phyloP scores from a whole-genome alignment of 2,888 invertebrate genomes.

The Phaonia tiefii region DNA sequence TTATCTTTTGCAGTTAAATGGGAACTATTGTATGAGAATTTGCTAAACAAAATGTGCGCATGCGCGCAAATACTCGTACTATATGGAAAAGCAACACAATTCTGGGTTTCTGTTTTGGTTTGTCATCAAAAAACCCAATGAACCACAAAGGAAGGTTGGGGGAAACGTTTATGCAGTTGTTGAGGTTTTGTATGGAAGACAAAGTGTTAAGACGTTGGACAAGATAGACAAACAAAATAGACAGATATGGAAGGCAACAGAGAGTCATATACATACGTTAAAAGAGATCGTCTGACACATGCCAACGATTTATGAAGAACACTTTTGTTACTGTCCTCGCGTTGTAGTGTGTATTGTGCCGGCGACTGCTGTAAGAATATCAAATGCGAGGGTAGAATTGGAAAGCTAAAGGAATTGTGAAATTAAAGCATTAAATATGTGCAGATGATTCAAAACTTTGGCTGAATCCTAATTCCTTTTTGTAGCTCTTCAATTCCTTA shows the following conservation, averaged over 20 bases:
- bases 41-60: conserved; percentile 18
- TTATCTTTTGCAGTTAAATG: conserved; percentile 59
- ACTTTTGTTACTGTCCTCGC: conserved; percentile 37
- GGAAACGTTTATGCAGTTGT: conserved; percentile 26
- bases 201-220: conserved; percentile 65
- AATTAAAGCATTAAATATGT: too few species aligned
- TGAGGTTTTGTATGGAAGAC: conserved; percentile 44
- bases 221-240: conserved; percentile 65
- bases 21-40: not conserved
- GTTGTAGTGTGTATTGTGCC: not conserved
- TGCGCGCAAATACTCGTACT: conserved; percentile 50
- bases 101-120: conserved; percentile 13
- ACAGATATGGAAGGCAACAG: conserved; percentile 65
- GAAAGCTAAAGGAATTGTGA: too few species aligned
- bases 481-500: too few species aligned
- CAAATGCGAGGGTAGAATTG: too few species aligned
- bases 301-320: conserved; percentile 65
- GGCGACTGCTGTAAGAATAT: too few species aligned
- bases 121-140: conserved; percentile 60
- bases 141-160: conserved; percentile 51
- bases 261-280: conserved; percentile 67
- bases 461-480: too few species aligned
- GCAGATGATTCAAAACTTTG: too few species aligned
- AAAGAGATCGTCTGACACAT: conserved; percentile 65
- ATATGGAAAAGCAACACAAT: conserved; percentile 31